Conservation (phyloP, 1,140 invertebrate genomes). For the Heliconius melpomene region DNA sequence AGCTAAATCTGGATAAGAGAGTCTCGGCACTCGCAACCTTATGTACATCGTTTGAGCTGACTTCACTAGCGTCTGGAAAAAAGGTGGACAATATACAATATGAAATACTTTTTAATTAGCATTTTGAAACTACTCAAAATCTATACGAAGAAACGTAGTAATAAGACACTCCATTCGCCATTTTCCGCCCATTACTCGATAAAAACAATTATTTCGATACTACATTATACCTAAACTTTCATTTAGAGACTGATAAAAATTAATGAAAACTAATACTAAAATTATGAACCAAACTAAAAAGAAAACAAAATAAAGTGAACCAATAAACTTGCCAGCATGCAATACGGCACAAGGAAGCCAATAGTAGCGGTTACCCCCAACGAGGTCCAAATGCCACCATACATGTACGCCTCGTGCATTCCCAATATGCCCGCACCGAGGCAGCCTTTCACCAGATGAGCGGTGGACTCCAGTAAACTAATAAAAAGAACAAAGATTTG, state of each 20-base stretch:
- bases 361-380: conserved; percentile 45
- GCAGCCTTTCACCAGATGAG: conserved; percentile 61
- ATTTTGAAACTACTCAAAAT: too few species aligned
- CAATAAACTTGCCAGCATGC: conserved; percentile 45
- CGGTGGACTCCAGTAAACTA: conserved; percentile 57
- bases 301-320: neutral
- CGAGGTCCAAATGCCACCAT: conserved; percentile 58
- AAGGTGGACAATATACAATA: too few species aligned
- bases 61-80: conserved; percentile 42
- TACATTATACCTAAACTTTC: neutral
- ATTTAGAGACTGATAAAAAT: too few species aligned
- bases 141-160: too few species aligned
- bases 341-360: conserved; percentile 49
- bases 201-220: neutral
- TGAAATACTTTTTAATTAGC: too few species aligned
- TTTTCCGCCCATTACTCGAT: too few species aligned
- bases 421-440: conserved; percentile 59
- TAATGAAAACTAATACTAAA: too few species aligned
- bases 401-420: conserved; percentile 65
- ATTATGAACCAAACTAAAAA: neutral
- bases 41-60: conserved; percentile 62
- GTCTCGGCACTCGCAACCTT: conserved; percentile 51
- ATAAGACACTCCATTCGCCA: too few species aligned
- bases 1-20: conserved; percentile 61
- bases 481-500: neutral